Evolutionary conservation across 2,797 vertebrate genomes (phyloP), one percentile per base, ranked within the genome.

Genomic region (Myripristis jacobus): DNA sequence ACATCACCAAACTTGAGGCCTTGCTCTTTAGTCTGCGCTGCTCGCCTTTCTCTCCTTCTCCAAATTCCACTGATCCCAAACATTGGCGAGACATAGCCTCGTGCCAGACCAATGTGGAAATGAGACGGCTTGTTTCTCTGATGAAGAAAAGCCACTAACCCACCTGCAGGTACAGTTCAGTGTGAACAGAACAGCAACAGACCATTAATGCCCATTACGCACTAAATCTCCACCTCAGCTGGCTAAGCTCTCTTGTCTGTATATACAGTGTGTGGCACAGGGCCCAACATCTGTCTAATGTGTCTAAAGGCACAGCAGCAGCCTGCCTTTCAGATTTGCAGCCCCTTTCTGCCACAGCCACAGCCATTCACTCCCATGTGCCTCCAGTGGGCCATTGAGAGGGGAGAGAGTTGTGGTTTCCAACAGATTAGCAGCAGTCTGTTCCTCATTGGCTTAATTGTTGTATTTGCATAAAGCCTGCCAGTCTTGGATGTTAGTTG

Each of bases 371-470:
- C 82, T 90, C 80, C 82, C 83, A 81, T 90, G 67, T 80, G 83
- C 85, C 83, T 89, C 81, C 78, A 79, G 77, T 77, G 77, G 77
- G 69, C 80, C 85, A 73, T 88, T 89, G 70, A 89, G 74, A 80
- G 57, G 77, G 79, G 80, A 84, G 78, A 83, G 86, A 80, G 81
- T 70, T 90, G 89, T 77, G 88, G 88, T 91, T 91, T 91, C 82
- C 85, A 92, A 85, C 81, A 90, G 90, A 94, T 93, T 92, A 92
- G 91, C 81, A 83, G 81, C 90, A 91, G 88, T 91, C 92, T 93
- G 90, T 90, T 88, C 80, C 82, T 90, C 82, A 85, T 92, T 92
- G 90, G 85, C 81, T 90, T 88, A 88, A 90, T 86, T 88, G 84
- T 84, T 80, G 79, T 85, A 89, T 91, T 89, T 91, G 87, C 87